phyloP scores from a whole-genome alignment of 1,140 invertebrate species.

The Papilio xuthus region DNA sequence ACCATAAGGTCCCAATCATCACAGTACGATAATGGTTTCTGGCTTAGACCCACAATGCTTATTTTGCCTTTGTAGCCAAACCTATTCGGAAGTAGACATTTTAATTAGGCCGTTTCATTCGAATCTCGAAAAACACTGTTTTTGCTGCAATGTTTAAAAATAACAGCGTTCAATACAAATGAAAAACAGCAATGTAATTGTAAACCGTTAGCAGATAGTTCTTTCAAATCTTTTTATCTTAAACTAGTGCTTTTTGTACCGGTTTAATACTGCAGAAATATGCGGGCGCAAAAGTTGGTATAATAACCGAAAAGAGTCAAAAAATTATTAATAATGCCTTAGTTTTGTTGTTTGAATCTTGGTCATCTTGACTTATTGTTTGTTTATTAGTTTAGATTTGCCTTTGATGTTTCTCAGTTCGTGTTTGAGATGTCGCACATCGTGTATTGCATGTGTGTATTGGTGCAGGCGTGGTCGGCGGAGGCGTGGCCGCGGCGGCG shows the following conservation, averaged over 20 bases:
- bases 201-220: neutral
- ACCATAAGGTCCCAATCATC: neutral
- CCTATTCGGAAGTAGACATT: neutral
- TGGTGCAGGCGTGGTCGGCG: constrained; percentile 85
- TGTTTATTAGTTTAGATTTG: neutral
- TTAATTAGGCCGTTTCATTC: neutral
- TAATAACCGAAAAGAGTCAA: too few species aligned
- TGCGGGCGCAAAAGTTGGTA: neutral
- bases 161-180: neutral
- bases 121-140: constrained; percentile 2
- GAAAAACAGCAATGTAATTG: neutral
- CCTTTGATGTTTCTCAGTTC: too few species aligned
- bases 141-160: constrained; percentile 8
- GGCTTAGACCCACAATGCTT: neutral
- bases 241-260: neutral
- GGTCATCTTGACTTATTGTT: too few species aligned
- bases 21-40: neutral
- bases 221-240: neutral
- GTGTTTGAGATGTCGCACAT: too few species aligned
- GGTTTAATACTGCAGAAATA: neutral
- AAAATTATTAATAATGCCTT: too few species aligned
- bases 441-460: neutral
- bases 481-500: constrained; percentile 84
- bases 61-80: constrained; percentile 2
- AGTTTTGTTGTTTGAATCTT: too few species aligned